Percentiles rank a stretch among this genome's conserved stretches.
Conservation (phyloP, 2,113 vertebrate species). For the Salminus brasiliensis region DNA sequence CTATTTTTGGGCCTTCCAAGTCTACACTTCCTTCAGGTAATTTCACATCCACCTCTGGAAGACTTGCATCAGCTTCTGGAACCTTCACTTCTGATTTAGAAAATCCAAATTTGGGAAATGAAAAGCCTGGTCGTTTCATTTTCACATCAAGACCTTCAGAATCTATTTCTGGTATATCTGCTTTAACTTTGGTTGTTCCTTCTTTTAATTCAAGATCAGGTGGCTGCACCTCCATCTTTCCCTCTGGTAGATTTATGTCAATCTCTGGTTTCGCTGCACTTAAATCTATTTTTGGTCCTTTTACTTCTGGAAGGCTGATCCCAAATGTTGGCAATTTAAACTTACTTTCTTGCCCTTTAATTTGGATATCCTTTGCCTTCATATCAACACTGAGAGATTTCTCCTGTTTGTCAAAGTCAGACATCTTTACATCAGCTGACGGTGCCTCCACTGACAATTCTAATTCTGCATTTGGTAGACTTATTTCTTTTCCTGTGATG, state of each 20-base stretch:
- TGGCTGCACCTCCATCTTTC: slow-evolving; percentile 12
- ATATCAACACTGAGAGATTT: background rate
- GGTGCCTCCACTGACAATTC: background rate
- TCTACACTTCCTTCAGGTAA: background rate
- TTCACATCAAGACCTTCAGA: slow-evolving; percentile 38
- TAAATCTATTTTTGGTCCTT: slow-evolving; percentile 36
- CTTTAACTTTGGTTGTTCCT: slow-evolving; percentile 5
- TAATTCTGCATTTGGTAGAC: background rate
- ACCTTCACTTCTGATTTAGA: slow-evolving; percentile 26
- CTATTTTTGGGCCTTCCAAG: background rate
- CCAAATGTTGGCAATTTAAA: slow-evolving; percentile 40
- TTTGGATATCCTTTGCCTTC: background rate
- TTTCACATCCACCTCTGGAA: slow-evolving; percentile 16
- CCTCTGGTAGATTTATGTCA: slow-evolving; percentile 25
- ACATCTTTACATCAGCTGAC: background rate
- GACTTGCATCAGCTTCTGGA: slow-evolving; percentile 14
- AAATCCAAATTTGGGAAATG: slow-evolving; percentile 10
- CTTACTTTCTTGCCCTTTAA: slow-evolving; percentile 1
- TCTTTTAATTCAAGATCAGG: slow-evolving; percentile 5
- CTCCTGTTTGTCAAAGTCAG: background rate
- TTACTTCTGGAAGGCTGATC: slow-evolving; percentile 17
- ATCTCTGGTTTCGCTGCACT: slow-evolving; percentile 28
- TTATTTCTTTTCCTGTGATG: slow-evolving; percentile 9
- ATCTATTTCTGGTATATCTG: slow-evolving; percentile 27
- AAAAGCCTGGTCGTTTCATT: slow-evolving; percentile 4